Evolutionary conservation across 2,797 vertebrate species (phyloP).

Genomic region (Propithecus deckenii): DNA sequence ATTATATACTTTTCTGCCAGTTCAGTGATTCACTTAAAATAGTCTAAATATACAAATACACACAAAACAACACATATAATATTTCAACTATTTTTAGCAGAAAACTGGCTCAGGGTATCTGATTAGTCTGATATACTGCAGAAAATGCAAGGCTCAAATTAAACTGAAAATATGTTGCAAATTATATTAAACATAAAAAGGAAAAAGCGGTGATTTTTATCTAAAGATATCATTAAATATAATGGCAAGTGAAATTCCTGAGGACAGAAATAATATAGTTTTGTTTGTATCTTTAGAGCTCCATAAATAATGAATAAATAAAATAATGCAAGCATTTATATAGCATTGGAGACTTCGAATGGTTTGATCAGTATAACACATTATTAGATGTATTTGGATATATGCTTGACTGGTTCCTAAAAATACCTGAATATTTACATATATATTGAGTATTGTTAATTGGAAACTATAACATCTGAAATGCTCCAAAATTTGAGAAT

Average conservation of each 20-base stretch:
- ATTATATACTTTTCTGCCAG: neutral
- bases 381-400: conserved; percentile 15
- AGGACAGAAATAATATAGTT: neutral
- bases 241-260: neutral
- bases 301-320: neutral
- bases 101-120: neutral
- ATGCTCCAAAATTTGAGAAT: neutral
- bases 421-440: neutral
- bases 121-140: neutral
- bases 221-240: conserved; percentile 24
- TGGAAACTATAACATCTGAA: neutral
- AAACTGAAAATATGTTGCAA: neutral
- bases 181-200: neutral
- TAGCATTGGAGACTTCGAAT: neutral
- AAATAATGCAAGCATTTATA: neutral
- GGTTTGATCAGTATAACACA: neutral
- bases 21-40: neutral
- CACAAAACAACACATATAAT: neutral
- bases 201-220: neutral
- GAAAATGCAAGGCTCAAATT: neutral
- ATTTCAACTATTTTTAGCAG: conserved; percentile 2
- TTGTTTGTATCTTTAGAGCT: neutral
- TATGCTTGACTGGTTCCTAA: conserved; percentile 16
- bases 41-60: neutral
- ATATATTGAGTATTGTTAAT: neutral